These are phyloP conservation scores for Threskiornis aethiopicus DNA, from an alignment of 2,797 vertebrate genomes.

Conservation along the genomic window DNA sequence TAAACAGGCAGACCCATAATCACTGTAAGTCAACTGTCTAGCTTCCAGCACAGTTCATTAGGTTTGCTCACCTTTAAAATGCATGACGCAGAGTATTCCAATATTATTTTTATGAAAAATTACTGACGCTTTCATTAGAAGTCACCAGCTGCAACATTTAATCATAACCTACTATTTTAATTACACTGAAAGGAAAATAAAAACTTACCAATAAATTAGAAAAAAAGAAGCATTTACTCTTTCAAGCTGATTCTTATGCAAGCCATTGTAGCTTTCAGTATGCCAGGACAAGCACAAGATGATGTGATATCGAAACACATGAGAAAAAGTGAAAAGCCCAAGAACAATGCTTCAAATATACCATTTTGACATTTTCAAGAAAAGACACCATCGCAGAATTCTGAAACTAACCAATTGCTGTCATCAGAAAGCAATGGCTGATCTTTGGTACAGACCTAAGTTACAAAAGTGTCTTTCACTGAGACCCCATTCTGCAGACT, in stretches of 20 bases:
- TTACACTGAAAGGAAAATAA: neutral
- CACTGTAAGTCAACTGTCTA: neutral
- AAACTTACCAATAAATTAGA: neutral
- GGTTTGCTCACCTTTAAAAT: neutral
- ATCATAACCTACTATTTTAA: neutral
- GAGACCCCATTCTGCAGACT: neutral
- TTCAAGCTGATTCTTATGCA: neutral
- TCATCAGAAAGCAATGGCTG: neutral
- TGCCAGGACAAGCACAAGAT: neutral
- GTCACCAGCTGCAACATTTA: neutral
- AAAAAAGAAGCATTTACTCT: neutral
- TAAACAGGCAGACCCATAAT: neutral
- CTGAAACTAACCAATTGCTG: neutral
- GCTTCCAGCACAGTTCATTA: neutral
- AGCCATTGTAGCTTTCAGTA: neutral
- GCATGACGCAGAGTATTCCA: neutral
- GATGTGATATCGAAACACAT: neutral
- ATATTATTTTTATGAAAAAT: neutral
- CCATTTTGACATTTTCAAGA: neutral
- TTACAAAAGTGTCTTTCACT: neutral
- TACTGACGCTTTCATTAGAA: neutral
- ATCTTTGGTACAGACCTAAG: neutral
- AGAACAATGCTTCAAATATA: neutral
- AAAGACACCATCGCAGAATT: neutral
- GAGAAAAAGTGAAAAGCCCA: neutral